Evolutionary conservation across 2,888 invertebrate species (phyloP).

Genomic region (Petrolisthes manimaculis): DNA sequence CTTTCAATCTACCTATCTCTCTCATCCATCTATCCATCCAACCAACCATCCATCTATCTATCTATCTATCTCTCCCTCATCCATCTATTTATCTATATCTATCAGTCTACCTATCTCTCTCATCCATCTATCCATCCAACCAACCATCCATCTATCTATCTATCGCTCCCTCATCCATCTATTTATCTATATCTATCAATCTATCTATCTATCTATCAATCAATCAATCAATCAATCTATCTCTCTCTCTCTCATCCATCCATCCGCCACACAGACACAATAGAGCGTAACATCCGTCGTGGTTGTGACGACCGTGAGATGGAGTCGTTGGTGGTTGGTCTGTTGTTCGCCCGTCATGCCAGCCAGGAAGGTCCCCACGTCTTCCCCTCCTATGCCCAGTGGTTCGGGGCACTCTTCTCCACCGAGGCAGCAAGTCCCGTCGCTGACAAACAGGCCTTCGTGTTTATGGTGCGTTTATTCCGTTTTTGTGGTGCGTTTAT

Average conservation of each 20-base stretch:
- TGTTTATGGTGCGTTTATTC: slow-evolving; percentile 35
- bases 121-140: too few relatives aligned
- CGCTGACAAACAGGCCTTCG: slow-evolving; percentile 44
- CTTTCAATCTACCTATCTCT: not conserved
- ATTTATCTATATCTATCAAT: slow-evolving; percentile 5
- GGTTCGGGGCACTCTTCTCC: slow-evolving; percentile 47
- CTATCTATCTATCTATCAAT: not conserved
- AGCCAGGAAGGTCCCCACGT: slow-evolving; percentile 51
- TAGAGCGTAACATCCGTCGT: slow-evolving; percentile 36
- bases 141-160: slow-evolving; percentile 19
- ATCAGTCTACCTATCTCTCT: not conserved
- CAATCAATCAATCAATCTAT: not conserved
- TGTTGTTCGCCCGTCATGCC: slow-evolving; percentile 53
- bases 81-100: not conserved
- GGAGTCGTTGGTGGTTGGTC: slow-evolving; percentile 47
- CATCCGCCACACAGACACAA: slow-evolving; percentile 14
- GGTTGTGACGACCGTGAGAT: slow-evolving; percentile 49
- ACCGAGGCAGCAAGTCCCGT: slow-evolving; percentile 38
- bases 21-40: not conserved
- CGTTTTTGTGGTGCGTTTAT: too few relatives aligned
- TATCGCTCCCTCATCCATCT: too few relatives aligned
- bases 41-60: not conserved
- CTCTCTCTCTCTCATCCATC: not conserved
- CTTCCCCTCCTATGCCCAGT: slow-evolving; percentile 52
- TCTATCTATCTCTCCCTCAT: slow-evolving; percentile 14